Evolutionary conservation across 2,888 invertebrate genomes (phyloP), one percentile per base, ranked within the genome.

Genomic region (Cosmia trapezina): DNA sequence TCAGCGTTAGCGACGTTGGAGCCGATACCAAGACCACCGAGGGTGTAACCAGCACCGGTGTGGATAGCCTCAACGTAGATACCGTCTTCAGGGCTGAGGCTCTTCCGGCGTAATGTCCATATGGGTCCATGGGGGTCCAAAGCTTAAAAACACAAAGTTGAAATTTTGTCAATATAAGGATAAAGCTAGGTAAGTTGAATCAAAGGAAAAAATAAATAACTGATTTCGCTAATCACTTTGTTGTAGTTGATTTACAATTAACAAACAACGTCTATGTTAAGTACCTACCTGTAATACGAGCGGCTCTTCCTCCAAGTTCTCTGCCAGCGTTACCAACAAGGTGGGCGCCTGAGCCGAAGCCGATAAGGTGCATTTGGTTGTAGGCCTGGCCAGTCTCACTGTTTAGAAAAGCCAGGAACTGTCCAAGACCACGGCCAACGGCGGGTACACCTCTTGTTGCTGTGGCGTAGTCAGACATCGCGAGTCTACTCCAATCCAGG

Each of bases 1-100:
- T 97, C 97, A 12, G 90, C 96, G 73, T 96, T 92, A 1, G 95
- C 97, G 5, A 96, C 89, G 5, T 92, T 86, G 1, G 89, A 84
- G 0, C 95, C 95, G 17, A 92, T 96, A 90, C 81, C 96, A 89
- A 85, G 95, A 91, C 88, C 96, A 82, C 41, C 93, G 87, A 76
- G 28, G 0, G 76, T 75, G 33, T 76, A 86, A 80, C 84, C 86
- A 0, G 88, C 87, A 45, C 89, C 80, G 0, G 90, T 90, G 73
- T 93, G 92, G 43, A 93, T 93, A 54, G 86, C 91, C 61, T 93
- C 93, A 0, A 93, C 92, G 78, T 93, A 93, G 0, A 87, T 47
- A 9, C 81, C 93, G 11, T 97, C 97, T 37, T 92, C 72, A 1
- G 80, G 28, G 0, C 59, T 75, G 0, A 93, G n/a, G n/a, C n/a